phyloP scores from a whole-genome alignment of 2,888 invertebrate genomes.

The Sarcophaga rosellei region DNA sequence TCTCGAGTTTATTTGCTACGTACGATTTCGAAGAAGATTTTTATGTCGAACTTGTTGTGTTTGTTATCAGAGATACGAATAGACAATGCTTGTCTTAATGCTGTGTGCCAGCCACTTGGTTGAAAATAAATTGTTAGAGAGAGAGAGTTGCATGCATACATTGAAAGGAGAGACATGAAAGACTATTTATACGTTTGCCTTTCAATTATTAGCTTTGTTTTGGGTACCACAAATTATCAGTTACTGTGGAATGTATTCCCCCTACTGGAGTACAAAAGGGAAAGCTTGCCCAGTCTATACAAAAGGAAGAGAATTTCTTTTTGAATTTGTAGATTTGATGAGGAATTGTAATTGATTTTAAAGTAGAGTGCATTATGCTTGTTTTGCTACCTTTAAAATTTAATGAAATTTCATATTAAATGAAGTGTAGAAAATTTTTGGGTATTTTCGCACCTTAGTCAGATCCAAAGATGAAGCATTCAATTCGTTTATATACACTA shows the following conservation, averaged over 20 bases:
- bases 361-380: no score
- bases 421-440: no score
- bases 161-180: slow-evolving; percentile 47
- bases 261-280: neutral
- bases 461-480: no score
- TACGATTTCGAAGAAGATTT: slow-evolving; percentile 21
- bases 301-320: no score
- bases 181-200: slow-evolving; percentile 62
- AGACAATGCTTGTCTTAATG: slow-evolving; percentile 16
- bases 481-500: no score
- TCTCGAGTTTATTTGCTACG: slow-evolving; percentile 45
- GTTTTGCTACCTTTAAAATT: no score
- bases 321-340: no score
- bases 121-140: slow-evolving; percentile 6
- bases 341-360: no score
- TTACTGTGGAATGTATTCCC: slow-evolving; percentile 25
- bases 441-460: no score
- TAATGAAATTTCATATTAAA: no score
- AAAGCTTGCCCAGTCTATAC: no score
- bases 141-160: neutral
- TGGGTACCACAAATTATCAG: slow-evolving; percentile 63
- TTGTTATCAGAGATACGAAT: slow-evolving; percentile 52
- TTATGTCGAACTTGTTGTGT: slow-evolving; percentile 42
- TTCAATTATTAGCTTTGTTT: slow-evolving; percentile 64
- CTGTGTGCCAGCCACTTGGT: slow-evolving; percentile 15